phyloP scores from a whole-genome alignment of 92 coral and sea anemone species.

The Palythoa caribaeorum region DNA sequence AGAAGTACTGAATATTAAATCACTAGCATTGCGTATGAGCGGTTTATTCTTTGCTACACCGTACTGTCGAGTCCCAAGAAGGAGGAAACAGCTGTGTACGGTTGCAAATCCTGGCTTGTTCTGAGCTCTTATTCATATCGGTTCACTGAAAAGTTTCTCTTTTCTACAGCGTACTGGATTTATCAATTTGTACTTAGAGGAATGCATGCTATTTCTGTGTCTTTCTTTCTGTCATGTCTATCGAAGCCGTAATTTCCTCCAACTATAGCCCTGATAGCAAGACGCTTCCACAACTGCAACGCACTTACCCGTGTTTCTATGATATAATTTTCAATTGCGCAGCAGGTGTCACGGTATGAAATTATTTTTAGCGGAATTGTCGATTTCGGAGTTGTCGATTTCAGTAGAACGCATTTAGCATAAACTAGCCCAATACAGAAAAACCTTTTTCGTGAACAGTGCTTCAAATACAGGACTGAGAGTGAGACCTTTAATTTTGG shows the following conservation, averaged over 20 bases:
- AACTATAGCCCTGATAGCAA: neutral
- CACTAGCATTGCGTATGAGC: too few relatives aligned
- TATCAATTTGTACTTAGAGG: too few relatives aligned
- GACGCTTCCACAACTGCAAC: neutral
- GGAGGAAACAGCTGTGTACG: too few relatives aligned
- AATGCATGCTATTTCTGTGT: neutral
- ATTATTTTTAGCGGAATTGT: conserved; percentile 1
- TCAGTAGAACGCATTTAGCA: neutral
- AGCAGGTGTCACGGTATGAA: neutral
- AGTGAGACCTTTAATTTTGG: too few relatives aligned
- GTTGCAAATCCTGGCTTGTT: too few relatives aligned
- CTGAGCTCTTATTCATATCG: too few relatives aligned
- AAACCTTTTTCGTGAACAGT: neutral
- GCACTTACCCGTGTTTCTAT: neutral
- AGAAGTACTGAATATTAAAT: too few relatives aligned
- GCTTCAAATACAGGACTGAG: neutral
- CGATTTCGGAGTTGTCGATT: neutral
- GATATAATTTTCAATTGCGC: neutral
- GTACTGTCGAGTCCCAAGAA: too few relatives aligned
- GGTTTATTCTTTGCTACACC: too few relatives aligned
- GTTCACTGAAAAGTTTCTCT: too few relatives aligned
- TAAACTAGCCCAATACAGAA: neutral
- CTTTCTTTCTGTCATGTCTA: neutral
- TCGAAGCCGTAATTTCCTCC: neutral
- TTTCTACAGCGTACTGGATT: too few relatives aligned